Percentiles rank a stretch among this genome's conserved stretches.
Conservation (phyloP, 2,113 vertebrate species). For the Odobenus rosmarus region DNA sequence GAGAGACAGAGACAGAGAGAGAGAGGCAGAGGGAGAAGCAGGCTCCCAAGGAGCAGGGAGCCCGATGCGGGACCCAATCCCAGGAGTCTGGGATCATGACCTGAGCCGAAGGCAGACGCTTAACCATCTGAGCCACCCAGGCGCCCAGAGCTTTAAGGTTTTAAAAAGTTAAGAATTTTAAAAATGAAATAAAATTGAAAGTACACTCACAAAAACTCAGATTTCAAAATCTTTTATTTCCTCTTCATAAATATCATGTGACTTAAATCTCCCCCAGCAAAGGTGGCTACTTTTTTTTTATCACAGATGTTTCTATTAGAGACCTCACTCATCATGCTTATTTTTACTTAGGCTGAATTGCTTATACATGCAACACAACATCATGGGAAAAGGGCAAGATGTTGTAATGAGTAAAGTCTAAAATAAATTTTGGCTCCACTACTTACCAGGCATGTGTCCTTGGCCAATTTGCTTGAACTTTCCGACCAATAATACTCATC, state of each 20-base stretch:
- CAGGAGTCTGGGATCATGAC: too few species aligned
- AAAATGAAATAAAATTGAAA: not conserved
- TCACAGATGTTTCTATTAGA: not conserved
- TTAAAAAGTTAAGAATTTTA: not conserved
- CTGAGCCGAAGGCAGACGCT: too few species aligned
- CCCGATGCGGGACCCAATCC: too few species aligned
- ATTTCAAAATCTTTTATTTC: not conserved
- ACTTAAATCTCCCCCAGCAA: not conserved
- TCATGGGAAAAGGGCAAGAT: not conserved
- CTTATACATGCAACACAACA: not conserved
- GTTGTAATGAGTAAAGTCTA: not conserved
- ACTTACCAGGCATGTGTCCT: not conserved
- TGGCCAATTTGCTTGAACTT: not conserved
- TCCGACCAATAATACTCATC: not conserved
- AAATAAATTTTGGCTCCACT: not conserved
- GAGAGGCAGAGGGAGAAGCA: too few species aligned
- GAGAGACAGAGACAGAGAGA: too few species aligned
- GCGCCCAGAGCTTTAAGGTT: not conserved
- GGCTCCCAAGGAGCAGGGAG: too few species aligned
- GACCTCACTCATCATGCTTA: not conserved
- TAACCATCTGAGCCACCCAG: too few species aligned
- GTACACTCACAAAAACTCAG: not conserved
- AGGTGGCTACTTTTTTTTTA: not conserved
- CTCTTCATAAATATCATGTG: not conserved
- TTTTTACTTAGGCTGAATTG: not conserved